These are phyloP conservation scores for Exocentrus adspersus DNA, from an alignment of 2,888 invertebrate genomes.

Conservation along the genomic window DNA sequence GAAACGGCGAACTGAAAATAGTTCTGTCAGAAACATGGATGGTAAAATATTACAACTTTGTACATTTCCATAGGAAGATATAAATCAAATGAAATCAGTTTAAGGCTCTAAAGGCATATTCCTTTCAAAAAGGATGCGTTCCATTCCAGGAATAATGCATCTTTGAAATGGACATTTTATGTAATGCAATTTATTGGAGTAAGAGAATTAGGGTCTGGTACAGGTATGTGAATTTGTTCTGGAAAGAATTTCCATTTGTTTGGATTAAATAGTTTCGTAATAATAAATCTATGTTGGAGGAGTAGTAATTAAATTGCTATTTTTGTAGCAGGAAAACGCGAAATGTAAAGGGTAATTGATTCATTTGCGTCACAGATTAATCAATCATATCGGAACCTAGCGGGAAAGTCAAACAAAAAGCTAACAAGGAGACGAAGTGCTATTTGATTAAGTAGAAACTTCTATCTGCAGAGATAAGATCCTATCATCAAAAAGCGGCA, in stretches of 20 bases:
- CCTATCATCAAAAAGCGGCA: conserved; percentile 10
- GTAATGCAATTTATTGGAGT: not conserved
- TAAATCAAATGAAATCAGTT: conserved; percentile 3
- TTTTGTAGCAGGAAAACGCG: no score
- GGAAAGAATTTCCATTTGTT: no score
- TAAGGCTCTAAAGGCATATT: not conserved
- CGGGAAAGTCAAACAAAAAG: conserved; percentile 13
- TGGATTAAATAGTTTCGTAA: not conserved
- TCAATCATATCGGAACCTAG: not conserved
- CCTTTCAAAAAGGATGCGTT: not conserved
- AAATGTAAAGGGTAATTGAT: no score
- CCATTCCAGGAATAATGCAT: not conserved
- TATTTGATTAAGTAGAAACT: conserved; percentile 20
- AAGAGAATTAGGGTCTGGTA: not conserved
- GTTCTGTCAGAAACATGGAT: not conserved
- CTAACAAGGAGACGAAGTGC: not conserved
- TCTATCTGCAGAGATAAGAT: conserved; percentile 7
- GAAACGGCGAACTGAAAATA: no score
- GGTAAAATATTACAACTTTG: not conserved
- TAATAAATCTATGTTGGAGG: no score
- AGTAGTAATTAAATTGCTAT: no score
- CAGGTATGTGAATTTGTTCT: no score
- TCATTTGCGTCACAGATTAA: not conserved
- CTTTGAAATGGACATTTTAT: not conserved
- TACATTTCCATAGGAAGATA: not conserved